phyloP scores from a whole-genome alignment of 2,113 vertebrate genomes.

The Calypte anna region DNA sequence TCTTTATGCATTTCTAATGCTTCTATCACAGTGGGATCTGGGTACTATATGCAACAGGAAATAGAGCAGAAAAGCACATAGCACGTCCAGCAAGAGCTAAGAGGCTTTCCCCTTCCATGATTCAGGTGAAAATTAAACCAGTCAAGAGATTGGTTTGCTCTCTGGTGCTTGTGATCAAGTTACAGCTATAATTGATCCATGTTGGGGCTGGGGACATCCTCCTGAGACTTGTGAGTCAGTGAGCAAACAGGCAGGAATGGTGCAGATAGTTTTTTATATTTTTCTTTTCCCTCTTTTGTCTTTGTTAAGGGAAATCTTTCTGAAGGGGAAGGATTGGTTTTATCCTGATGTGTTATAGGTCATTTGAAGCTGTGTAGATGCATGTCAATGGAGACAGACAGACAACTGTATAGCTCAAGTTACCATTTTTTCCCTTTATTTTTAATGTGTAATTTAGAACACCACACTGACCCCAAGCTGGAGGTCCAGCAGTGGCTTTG shows the following conservation, averaged over 20 bases:
- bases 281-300: background rate
- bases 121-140: background rate
- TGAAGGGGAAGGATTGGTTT: background rate
- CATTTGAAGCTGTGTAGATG: background rate
- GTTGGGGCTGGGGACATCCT: background rate
- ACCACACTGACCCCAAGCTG: background rate
- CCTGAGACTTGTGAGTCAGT: fast-evolving
- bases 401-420: fast-evolving
- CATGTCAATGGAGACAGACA: fast-evolving
- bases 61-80: conserved; percentile 45
- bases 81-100: background rate
- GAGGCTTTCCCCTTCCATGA: background rate
- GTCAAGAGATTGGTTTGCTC: background rate
- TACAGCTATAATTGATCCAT: background rate
- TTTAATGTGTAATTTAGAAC: background rate
- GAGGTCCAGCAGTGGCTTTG: background rate
- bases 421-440: background rate
- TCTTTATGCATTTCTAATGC: conserved; percentile 66
- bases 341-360: fast-evolving
- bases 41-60: conserved; percentile 40
- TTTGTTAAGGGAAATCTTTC: background rate
- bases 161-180: background rate
- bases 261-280: background rate
- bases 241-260: background rate
- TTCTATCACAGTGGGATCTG: conserved; percentile 38